Percentiles rank a stretch among this genome's conserved stretches.
These are phyloP conservation scores for Drosophila baimaii DNA, from an alignment of 1,140 invertebrate genomes.

Conservation along the genomic window DNA sequence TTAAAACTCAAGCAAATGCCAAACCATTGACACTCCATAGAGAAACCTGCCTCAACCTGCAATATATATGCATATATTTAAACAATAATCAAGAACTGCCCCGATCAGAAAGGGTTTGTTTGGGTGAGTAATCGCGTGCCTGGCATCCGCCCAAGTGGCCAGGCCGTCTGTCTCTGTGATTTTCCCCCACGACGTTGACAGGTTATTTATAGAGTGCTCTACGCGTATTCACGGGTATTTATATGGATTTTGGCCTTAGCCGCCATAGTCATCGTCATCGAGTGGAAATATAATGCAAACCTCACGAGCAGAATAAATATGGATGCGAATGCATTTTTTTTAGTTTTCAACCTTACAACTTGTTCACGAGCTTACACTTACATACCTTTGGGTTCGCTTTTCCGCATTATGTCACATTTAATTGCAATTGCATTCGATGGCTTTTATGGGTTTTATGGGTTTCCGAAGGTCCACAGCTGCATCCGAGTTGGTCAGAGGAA, in stretches of 20 bases:
- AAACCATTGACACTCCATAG: slow-evolving; percentile 15
- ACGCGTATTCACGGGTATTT: slow-evolving; percentile 14
- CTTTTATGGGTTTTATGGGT: slow-evolving; percentile 44
- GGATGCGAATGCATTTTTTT: slow-evolving; percentile 31
- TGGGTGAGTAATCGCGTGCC: slow-evolving; percentile 26
- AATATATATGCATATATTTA: slow-evolving; percentile 6
- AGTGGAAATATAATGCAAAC: slow-evolving; percentile 24
- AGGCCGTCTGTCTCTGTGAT: slow-evolving; percentile 4
- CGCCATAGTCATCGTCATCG: slow-evolving; percentile 40
- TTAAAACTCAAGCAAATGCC: slow-evolving; percentile 21
- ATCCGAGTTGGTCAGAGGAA: slow-evolving; percentile 34
- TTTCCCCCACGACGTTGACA: slow-evolving; percentile 29
- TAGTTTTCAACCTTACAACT: slow-evolving; percentile 6
- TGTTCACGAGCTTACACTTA: slow-evolving; percentile 16
- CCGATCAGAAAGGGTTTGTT: slow-evolving; percentile 15
- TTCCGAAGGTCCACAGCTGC: slow-evolving; percentile 50
- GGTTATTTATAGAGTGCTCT: slow-evolving; percentile 43
- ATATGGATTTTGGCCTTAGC: slow-evolving; percentile 42
- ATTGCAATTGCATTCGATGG: slow-evolving; percentile 33
- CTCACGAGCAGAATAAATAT: slow-evolving; percentile 48
- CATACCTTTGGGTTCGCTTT: slow-evolving; percentile 41
- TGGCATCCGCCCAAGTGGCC: background rate
- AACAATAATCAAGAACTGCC: slow-evolving; percentile 14
- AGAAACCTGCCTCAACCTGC: slow-evolving; percentile 50
- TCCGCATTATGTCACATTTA: slow-evolving; percentile 69